phyloP scores from a whole-genome alignment of 2,113 vertebrate species.

The Oncorhynchus clarkii region DNA sequence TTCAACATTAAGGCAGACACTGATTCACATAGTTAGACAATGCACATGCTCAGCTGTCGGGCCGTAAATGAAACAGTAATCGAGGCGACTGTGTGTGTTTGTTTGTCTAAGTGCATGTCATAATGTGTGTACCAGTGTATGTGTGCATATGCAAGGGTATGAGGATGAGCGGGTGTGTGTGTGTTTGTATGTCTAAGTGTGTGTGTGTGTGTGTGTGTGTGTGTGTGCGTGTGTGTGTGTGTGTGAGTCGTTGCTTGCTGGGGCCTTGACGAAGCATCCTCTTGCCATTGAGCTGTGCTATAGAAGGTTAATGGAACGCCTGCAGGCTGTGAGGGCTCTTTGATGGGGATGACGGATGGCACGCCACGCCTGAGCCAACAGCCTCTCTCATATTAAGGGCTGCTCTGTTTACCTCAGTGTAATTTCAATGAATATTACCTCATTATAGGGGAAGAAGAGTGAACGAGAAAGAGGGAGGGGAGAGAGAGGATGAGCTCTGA shows the following conservation, averaged over 20 bases:
- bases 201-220: neutral
- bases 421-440: constrained; percentile 66
- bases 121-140: constrained; percentile 22
- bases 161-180: neutral
- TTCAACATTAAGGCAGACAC: too few species aligned
- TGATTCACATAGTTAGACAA: constrained; percentile 36
- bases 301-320: constrained; percentile 68
- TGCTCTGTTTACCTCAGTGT: constrained; percentile 68
- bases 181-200: neutral
- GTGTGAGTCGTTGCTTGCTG: neutral
- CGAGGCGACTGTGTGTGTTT: constrained; percentile 39
- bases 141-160: constrained; percentile 16
- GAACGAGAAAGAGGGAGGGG: constrained; percentile 15
- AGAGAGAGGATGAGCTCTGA: constrained; percentile 25
- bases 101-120: constrained; percentile 12
- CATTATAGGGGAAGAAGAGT: constrained; percentile 24
- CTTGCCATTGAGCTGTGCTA: constrained; percentile 48
- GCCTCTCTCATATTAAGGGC: constrained; percentile 60
- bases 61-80: constrained; percentile 59
- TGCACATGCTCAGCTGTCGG: constrained; percentile 50
- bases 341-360: constrained; percentile 67
- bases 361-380: constrained; percentile 57
- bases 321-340: constrained; percentile 52
- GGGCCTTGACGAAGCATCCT: constrained; percentile 6
- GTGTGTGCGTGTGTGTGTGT: too few species aligned